Conservation (phyloP, 2,113 vertebrate genomes). For the Crotalus helleri region DNA sequence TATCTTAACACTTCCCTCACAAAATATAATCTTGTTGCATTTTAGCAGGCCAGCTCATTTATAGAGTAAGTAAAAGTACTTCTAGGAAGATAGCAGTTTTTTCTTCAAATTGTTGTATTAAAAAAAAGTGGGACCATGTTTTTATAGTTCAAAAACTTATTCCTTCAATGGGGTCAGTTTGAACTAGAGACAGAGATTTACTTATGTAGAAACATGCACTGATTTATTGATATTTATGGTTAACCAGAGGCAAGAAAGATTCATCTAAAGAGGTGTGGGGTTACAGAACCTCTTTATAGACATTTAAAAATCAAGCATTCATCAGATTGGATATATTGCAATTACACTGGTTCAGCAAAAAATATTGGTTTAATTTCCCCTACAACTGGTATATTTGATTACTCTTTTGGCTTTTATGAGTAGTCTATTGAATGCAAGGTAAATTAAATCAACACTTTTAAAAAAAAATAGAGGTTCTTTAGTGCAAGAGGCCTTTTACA, state of each 20-base stretch:
- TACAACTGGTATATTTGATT: not conserved
- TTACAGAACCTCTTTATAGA: not conserved
- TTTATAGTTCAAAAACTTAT: not conserved
- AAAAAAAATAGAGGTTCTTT: not conserved
- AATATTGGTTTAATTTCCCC: not conserved
- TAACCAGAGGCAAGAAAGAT: not conserved
- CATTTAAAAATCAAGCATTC: not conserved
- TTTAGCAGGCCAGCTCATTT: constrained; percentile 4
- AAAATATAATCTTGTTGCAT: constrained; percentile 38
- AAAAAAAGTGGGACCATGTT: constrained; percentile 38
- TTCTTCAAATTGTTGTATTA: constrained; percentile 5
- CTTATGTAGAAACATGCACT: not conserved
- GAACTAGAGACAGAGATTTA: not conserved
- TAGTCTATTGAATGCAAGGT: not conserved
- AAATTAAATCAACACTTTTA: not conserved
- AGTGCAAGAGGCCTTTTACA: not conserved
- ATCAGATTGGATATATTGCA: not conserved
- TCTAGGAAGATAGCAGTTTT: constrained; percentile 4
- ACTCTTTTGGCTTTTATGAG: not conserved
- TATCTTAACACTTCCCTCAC: constrained; percentile 30
- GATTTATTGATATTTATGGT: not conserved
- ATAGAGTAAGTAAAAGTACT: constrained; percentile 17
- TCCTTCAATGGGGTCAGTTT: constrained; percentile 17
- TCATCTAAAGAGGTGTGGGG: not conserved
- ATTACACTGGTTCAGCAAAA: not conserved